phyloP scores from a whole-genome alignment of 2,888 invertebrate species.

The Aleiodes testaceus region DNA sequence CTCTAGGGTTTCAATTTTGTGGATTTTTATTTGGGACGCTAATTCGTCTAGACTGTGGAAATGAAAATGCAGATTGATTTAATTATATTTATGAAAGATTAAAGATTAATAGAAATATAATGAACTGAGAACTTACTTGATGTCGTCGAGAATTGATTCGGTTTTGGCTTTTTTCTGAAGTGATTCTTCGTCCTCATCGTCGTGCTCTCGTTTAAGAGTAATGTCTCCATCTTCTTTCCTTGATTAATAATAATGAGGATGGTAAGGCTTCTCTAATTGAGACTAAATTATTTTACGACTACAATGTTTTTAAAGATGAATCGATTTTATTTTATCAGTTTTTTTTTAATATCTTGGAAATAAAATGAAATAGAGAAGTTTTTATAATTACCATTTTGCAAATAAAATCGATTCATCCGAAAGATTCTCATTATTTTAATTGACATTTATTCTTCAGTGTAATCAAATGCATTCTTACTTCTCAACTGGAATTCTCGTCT shows the following conservation, averaged over 20 bases:
- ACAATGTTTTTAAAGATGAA: too few relatives aligned
- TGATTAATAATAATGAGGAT: background rate
- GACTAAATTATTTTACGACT: background rate
- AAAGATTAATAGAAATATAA: background rate
- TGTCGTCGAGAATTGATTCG: slow-evolving; percentile 64
- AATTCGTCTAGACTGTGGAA: slow-evolving; percentile 81
- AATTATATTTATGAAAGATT: background rate
- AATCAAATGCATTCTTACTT: slow-evolving; percentile 43
- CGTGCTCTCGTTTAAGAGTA: slow-evolving; percentile 54
- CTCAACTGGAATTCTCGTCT: slow-evolving; percentile 39
- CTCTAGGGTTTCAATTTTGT: slow-evolving; percentile 91
- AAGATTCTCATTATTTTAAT: too few relatives aligned
- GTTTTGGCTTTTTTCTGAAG: slow-evolving; percentile 60
- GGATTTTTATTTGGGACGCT: slow-evolving; percentile 87
- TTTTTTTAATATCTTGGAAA: too few relatives aligned
- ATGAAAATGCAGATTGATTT: slow-evolving; percentile 36
- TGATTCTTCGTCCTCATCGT: slow-evolving; percentile 43
- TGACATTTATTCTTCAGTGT: background rate
- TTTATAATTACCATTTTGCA: too few relatives aligned
- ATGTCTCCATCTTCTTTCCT: background rate
- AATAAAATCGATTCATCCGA: too few relatives aligned
- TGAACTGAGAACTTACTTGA: slow-evolving; percentile 61
- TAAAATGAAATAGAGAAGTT: too few relatives aligned
- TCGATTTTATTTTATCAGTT: too few relatives aligned
- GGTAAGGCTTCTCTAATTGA: too few relatives aligned